A percentile compares a stretch with the other conserved stretches of the same genome.
Evolutionary conservation across 2,113 vertebrate species (phyloP).

Genomic region (Lophius piscatorius): DNA sequence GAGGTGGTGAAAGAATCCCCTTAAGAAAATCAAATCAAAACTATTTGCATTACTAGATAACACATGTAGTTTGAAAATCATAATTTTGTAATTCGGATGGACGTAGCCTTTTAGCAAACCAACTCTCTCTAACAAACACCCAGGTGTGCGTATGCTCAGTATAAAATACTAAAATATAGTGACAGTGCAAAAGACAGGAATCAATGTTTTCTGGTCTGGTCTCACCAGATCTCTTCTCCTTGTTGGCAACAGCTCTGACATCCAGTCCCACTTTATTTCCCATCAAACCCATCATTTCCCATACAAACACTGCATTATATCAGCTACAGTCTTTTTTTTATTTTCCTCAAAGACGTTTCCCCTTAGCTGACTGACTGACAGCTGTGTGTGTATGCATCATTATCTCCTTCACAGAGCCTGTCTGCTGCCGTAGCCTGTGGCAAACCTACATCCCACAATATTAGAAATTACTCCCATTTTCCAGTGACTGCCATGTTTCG

Average conservation of each 20-base stretch:
- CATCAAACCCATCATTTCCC: constrained; percentile 58
- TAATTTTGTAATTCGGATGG: not conserved
- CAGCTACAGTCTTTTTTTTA: constrained; percentile 61
- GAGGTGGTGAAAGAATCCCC: not conserved
- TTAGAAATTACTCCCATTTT: constrained; percentile 60
- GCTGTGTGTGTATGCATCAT: constrained; percentile 72
- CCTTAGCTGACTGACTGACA: constrained; percentile 67
- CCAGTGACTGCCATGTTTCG: constrained; percentile 24
- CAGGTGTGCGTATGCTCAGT: not conserved
- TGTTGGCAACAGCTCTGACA: constrained; percentile 42
- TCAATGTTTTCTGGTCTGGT: constrained; percentile 18
- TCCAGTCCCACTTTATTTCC: constrained; percentile 53
- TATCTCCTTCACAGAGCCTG: constrained; percentile 71
- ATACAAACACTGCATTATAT: constrained; percentile 67
- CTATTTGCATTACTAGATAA: constrained; percentile 3
- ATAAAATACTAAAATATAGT: not conserved
- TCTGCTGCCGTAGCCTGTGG: constrained; percentile 67
- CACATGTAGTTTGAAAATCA: not conserved
- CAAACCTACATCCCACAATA: constrained; percentile 68
- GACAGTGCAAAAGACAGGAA: constrained; percentile 16
- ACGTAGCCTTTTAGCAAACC: not conserved
- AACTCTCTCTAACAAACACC: constrained; percentile 10
- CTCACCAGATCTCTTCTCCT: constrained; percentile 31
- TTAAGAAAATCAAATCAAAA: constrained; percentile 17
- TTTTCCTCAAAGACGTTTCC: constrained; percentile 64